phyloP scores from a whole-genome alignment of 1,140 invertebrate genomes.

The Micrasema minimum region DNA sequence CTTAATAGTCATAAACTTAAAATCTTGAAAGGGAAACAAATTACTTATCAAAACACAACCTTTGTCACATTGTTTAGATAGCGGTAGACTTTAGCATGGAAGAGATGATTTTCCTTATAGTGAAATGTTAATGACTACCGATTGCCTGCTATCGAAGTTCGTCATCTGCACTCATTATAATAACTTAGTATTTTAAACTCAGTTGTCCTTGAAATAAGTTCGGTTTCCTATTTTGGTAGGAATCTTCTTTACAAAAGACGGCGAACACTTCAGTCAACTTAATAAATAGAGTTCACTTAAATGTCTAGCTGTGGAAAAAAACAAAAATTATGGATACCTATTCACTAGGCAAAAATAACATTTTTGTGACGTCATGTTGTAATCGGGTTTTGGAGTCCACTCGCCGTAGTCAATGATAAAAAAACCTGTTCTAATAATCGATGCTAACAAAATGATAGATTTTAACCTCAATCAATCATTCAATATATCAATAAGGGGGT shows the following conservation, averaged over 20 bases:
- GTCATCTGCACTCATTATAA: slow-evolving; percentile 32
- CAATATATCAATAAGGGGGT: background rate
- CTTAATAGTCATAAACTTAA: no score
- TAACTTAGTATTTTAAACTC: background rate
- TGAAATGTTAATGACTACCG: background rate
- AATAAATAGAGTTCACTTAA: background rate
- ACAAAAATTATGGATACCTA: slow-evolving; percentile 9
- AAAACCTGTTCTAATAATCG: slow-evolving; percentile 2
- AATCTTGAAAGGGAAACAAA: no score
- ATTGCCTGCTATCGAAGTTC: slow-evolving; percentile 41
- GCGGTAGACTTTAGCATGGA: slow-evolving; percentile 3
- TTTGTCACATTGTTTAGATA: slow-evolving; percentile 27
- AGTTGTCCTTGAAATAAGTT: background rate
- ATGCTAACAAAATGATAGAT: no score
- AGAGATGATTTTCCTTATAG: background rate
- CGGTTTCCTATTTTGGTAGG: background rate
- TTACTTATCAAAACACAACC: background rate
- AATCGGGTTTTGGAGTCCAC: slow-evolving; percentile 29
- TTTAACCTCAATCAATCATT: slow-evolving; percentile 8
- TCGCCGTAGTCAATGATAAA: background rate
- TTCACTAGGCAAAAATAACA: background rate
- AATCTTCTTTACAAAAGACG: background rate
- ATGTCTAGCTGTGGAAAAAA: slow-evolving; percentile 15
- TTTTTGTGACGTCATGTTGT: slow-evolving; percentile 14
- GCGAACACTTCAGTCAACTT: background rate